Base-by-base conservation (phyloP, 2,888 invertebrate species). In the Trachelus troglodyta region DNA sequence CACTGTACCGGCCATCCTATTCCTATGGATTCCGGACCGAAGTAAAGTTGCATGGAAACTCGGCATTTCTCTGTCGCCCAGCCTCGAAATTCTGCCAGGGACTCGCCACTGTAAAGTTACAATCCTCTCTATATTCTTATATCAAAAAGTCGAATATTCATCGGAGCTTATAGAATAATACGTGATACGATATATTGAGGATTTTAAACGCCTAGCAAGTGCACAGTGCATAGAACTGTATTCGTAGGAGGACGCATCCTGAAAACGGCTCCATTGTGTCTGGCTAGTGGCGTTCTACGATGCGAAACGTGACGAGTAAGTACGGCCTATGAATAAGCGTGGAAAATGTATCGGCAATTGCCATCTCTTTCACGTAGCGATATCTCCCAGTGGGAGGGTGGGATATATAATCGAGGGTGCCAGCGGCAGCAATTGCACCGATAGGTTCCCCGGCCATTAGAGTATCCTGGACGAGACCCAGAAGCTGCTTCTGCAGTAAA, bases 281-380 rank as follows among this genome's bases (percentile, higher is more conserved):
- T 56, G 56, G 56, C 56, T 9, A 23, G 56, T 56, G 23, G 56
- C 23, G 23, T 56, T 56, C 56, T 56, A 23, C 56, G 56, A 56
- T 56, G 56, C 23, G 56, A 56, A 56, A 56, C 56, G 56, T 56
- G 56, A 56, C 56, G 56, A 56, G 9, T 56, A 56, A 56, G 56
- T 56, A 56, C 56, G 56, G 56, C 56, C 34, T 82, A 82, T 84
- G 86, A 84, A 85, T 84, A 82, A 81, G 82, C 78, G 80, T 81
- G 83, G 83, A 87, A 86, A 87, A 85, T 87, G 82, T 87, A 88
- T 88, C 86, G 84, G 83, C 85, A 84, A 87, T 87, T 85, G 85
- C 85, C 81, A 86, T 86, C 86, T 87, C 85, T 87, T 89, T 85
- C 87, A 85, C 79, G 82, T 84, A 82, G 82, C 83, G 86, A 81